These are phyloP conservation scores for Diadegma fenestrale DNA, from an alignment of 2,888 invertebrate genomes.

Conservation along the genomic window DNA sequence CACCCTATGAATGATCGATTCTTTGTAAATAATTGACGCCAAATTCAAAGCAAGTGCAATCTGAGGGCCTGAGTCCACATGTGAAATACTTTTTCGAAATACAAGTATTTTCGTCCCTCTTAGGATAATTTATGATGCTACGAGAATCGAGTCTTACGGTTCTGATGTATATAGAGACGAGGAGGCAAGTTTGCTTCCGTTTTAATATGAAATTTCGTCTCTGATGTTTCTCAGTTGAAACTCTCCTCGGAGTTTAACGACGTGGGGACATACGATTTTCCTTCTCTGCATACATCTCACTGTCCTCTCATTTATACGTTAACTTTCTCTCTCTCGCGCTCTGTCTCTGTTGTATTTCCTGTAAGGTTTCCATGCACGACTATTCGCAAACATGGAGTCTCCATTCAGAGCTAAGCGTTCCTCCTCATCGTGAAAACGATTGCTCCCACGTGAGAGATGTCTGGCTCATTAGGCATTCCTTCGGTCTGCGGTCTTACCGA, in stretches of 20 bases:
- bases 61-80: not conserved
- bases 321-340: conserved; percentile 28
- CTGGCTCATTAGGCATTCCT: conserved; percentile 82
- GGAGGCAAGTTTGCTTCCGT: conserved; percentile 53
- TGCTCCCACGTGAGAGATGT: conserved; percentile 79
- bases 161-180: not conserved
- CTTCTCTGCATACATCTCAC: conserved; percentile 22
- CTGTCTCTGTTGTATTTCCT: conserved; percentile 53
- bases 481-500: conserved; percentile 77
- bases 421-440: conserved; percentile 77
- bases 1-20: not conserved
- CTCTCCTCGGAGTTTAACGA: conserved; percentile 41
- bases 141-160: conserved; percentile 32
- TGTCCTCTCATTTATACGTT: conserved; percentile 21
- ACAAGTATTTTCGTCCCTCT: conserved; percentile 6
- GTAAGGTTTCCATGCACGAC: conserved; percentile 48
- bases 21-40: not conserved
- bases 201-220: conserved; percentile 61
- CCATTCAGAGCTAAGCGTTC: conserved; percentile 71
- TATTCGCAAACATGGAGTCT: conserved; percentile 51
- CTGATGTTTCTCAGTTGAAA: conserved; percentile 30
- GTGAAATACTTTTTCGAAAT: not conserved
- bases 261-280: conserved; percentile 57
- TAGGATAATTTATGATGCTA: conserved; percentile 13
- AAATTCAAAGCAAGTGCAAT: not conserved